phyloP scores from a whole-genome alignment of 2,888 invertebrate species.

The Nemapogon koenigi region DNA sequence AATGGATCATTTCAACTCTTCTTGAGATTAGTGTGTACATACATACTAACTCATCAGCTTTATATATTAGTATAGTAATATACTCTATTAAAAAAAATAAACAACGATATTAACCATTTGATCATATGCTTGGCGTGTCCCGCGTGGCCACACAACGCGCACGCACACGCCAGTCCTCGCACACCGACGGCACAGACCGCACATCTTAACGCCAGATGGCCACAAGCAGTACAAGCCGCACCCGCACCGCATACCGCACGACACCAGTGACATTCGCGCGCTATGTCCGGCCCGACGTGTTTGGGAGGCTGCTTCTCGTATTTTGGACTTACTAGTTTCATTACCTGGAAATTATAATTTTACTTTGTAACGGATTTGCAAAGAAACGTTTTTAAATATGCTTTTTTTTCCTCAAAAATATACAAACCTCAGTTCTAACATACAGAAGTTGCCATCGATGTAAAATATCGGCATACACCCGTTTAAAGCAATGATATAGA shows the following conservation, averaged over 20 bases:
- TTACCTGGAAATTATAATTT: constrained; percentile 33
- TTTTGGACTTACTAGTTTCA: constrained; percentile 63
- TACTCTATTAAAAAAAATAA: too few relatives aligned
- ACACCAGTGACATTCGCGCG: constrained; percentile 76
- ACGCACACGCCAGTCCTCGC: constrained; percentile 83
- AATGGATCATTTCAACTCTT: too few relatives aligned
- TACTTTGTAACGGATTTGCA: not conserved
- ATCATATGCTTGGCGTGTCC: constrained; percentile 87
- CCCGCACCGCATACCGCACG: constrained; percentile 70
- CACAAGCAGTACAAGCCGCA: constrained; percentile 76
- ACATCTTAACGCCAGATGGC: constrained; percentile 79
- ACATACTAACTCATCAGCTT: too few relatives aligned
- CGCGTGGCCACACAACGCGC: constrained; percentile 91
- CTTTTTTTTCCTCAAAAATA: not conserved
- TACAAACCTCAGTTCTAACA: constrained; percentile 75
- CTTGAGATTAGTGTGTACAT: too few relatives aligned
- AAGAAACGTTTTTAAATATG: constrained; percentile 2
- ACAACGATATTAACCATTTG: constrained; percentile 66
- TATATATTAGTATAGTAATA: too few relatives aligned
- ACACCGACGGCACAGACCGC: constrained; percentile 86
- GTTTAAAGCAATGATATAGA: constrained; percentile 84
- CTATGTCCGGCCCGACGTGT: constrained; percentile 74
- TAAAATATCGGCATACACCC: constrained; percentile 87
- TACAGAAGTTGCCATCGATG: constrained; percentile 84
- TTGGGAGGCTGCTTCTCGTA: constrained; percentile 37